Conservation (phyloP, 2,113 vertebrate species). For the Pitta sordida region DNA sequence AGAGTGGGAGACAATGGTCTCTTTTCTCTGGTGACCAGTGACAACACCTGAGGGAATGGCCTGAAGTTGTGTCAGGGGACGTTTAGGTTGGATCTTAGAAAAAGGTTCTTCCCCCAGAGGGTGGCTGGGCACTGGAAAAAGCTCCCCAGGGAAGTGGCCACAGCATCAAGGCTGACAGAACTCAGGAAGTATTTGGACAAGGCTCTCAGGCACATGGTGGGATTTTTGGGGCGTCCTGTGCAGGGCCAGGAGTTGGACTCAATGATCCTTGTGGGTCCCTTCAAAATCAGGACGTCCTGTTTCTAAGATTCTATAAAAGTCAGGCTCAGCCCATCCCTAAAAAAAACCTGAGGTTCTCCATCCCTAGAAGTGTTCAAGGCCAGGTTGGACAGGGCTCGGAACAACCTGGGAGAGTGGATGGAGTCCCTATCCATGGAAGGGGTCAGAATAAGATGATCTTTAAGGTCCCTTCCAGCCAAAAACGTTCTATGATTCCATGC, state of each 20-base stretch:
- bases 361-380: not conserved
- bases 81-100: accelerated
- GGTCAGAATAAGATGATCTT: not conserved
- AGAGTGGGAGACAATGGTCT: not conserved
- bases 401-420: not conserved
- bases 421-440: not conserved
- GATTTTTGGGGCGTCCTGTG: not conserved
- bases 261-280: not conserved
- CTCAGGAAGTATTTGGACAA: accelerated
- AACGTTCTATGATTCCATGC: not conserved
- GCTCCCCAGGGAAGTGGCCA: not conserved
- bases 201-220: accelerated
- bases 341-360: not conserved
- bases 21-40: too few relatives aligned
- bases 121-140: not conserved
- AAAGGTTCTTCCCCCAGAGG: not conserved
- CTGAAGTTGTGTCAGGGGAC: not conserved
- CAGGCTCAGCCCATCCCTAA: not conserved
- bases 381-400: not conserved
- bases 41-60: not conserved
- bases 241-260: accelerated
- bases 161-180: not conserved
- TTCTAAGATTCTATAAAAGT: not conserved
- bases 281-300: not conserved
- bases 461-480: not conserved